phyloP scores from a whole-genome alignment of 2,888 invertebrate species.

The Megastigmus dorsalis region DNA sequence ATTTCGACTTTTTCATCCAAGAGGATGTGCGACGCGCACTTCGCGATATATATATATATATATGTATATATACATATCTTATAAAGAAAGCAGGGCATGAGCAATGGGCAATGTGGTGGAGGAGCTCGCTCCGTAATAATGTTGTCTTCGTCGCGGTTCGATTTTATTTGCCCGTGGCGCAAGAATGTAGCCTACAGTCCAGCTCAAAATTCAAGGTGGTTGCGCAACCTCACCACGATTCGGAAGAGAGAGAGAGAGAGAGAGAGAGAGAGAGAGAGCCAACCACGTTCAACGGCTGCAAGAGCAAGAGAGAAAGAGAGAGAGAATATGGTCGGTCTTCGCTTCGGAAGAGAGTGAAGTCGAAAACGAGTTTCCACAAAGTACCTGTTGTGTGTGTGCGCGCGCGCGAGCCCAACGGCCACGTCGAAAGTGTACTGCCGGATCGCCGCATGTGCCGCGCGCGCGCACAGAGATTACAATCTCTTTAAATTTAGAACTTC shows the following conservation, averaged over 20 bases:
- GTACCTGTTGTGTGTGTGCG: conserved; percentile 19
- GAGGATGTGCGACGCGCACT: not conserved
- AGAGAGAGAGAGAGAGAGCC: not conserved
- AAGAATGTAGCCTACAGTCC: conserved; percentile 75
- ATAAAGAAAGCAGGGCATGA: conserved; percentile 72
- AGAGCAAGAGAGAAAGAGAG: not conserved
- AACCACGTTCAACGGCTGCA: conserved; percentile 1
- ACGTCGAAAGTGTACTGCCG: not conserved
- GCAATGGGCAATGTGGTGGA: conserved; percentile 69
- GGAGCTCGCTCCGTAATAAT: conserved; percentile 71
- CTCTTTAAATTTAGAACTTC: conserved; percentile 26
- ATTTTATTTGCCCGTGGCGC: conserved; percentile 73
- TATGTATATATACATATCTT: conserved; percentile 61
- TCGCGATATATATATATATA: conserved; percentile 58
- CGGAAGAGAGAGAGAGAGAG: not conserved
- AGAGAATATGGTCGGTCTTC: conserved; percentile 20
- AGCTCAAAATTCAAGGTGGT: conserved; percentile 71
- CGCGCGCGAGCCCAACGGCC: not conserved
- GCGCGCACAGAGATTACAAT: conserved; percentile 1
- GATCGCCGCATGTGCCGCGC: not conserved
- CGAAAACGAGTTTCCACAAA: conserved; percentile 54
- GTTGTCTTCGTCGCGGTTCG: conserved; percentile 73
- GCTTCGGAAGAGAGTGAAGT: conserved; percentile 37
- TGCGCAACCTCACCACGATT: conserved; percentile 63
- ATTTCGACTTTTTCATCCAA: too few relatives aligned